Percentiles rank a stretch among this genome's conserved stretches.
Evolutionary conservation across 2,888 invertebrate species (phyloP).

Genomic region (Taphrorychus bicolor): DNA sequence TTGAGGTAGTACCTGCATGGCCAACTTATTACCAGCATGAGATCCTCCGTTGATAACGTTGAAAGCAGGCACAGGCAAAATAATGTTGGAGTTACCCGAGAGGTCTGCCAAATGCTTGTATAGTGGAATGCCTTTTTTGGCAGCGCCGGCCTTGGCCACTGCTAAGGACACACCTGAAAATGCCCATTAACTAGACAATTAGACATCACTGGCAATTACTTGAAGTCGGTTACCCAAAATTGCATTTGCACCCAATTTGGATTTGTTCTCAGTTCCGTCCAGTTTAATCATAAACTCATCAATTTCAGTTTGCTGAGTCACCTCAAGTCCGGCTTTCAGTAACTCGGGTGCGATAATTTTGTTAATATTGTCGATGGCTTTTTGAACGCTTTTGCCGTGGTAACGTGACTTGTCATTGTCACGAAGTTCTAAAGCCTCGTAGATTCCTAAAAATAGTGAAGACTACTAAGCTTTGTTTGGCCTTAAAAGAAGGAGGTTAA

Average conservation of each 20-base stretch:
- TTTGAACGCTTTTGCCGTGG: constrained; percentile 95
- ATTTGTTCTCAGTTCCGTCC: constrained; percentile 98
- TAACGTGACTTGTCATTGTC: constrained; percentile 90
- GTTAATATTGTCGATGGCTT: constrained; percentile 94
- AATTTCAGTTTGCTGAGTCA: constrained; percentile 87
- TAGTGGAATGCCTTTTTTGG: constrained; percentile 86
- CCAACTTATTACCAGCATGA: constrained; percentile 97
- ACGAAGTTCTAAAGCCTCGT: constrained; percentile 96
- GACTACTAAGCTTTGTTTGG: neutral
- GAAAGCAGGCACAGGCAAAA: constrained; percentile 97
- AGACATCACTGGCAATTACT: neutral
- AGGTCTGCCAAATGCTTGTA: constrained; percentile 96
- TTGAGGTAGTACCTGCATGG: constrained; percentile 81
- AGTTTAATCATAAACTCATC: constrained; percentile 86
- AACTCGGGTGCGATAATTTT: constrained; percentile 78
- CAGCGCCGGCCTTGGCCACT: constrained; percentile 97
- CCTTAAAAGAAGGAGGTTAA: no score
- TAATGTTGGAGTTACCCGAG: constrained; percentile 88
- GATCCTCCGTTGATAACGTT: constrained; percentile 99
- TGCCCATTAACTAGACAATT: neutral
- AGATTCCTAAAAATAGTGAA: constrained; percentile 67
- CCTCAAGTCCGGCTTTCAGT: constrained; percentile 80
- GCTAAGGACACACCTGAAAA: constrained; percentile 88
- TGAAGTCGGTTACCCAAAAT: constrained; percentile 76
- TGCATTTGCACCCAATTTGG: constrained; percentile 95